A percentile compares a stretch with the other conserved stretches of the same genome.
Evolutionary conservation across 1,140 invertebrate genomes (phyloP).

Genomic region (Drosophila dunni): DNA sequence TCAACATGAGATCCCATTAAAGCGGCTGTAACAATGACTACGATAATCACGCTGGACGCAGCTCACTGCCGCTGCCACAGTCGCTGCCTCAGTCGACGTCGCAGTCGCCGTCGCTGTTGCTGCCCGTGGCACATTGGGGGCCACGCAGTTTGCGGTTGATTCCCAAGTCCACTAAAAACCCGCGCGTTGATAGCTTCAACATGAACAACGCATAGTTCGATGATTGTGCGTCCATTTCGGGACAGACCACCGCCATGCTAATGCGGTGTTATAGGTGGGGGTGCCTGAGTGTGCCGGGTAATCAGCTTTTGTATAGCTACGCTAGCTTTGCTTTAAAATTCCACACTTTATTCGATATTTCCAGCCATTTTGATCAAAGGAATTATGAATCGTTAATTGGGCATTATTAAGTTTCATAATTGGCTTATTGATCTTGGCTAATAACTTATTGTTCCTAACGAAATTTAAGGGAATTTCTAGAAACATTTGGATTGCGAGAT

Average conservation of each 20-base stretch:
- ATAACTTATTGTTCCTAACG: no score
- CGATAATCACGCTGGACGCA: conserved; percentile 64
- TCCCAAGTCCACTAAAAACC: conserved; percentile 71
- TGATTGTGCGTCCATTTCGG: conserved; percentile 48
- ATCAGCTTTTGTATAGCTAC: conserved; percentile 42
- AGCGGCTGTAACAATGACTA: conserved; percentile 74
- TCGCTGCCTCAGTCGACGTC: neutral
- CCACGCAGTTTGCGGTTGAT: conserved; percentile 48
- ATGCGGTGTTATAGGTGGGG: neutral
- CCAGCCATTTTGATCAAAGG: neutral
- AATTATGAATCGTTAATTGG: conserved; percentile 6
- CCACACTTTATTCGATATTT: conserved; percentile 72
- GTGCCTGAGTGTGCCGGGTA: neutral
- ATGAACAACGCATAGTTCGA: conserved; percentile 14
- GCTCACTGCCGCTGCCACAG: conserved; percentile 7
- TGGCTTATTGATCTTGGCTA: no score
- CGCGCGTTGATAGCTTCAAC: conserved; percentile 61
- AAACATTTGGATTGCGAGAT: no score
- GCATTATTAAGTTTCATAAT: neutral
- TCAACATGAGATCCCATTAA: conserved; percentile 82
- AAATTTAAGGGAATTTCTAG: no score
- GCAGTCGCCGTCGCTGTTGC: neutral
- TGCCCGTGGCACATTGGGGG: conserved; percentile 2
- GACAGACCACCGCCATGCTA: conserved; percentile 42
- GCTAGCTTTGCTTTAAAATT: conserved; percentile 72